phyloP scores from a whole-genome alignment of 2,113 vertebrate genomes.

The Festucalex cinctus region DNA sequence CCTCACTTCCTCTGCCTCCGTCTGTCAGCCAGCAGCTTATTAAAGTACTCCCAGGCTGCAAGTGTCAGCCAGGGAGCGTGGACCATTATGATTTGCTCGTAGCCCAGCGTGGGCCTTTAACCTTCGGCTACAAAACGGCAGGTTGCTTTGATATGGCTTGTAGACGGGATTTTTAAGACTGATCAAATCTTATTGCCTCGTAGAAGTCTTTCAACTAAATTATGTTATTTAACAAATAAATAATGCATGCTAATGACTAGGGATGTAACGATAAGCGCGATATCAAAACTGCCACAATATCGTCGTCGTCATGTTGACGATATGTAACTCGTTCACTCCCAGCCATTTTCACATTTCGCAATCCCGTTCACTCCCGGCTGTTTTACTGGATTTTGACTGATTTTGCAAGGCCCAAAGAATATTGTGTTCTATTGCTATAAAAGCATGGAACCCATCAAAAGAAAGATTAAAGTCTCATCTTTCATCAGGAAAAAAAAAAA shows the following conservation, averaged over 20 bases:
- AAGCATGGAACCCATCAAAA: too few species aligned
- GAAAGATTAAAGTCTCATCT: too few species aligned
- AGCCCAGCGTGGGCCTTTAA: constrained; percentile 34
- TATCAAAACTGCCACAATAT: too few species aligned
- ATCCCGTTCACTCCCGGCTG: too few species aligned
- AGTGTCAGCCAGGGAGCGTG: constrained; percentile 40
- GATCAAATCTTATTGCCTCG: constrained; percentile 45
- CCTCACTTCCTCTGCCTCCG: constrained; percentile 31
- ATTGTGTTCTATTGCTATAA: too few species aligned
- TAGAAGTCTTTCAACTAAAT: constrained; percentile 26
- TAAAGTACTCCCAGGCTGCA: constrained; percentile 44
- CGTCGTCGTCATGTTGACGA: too few species aligned
- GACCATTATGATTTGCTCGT: constrained; percentile 45
- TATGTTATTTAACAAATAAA: background rate
- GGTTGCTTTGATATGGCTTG: constrained; percentile 64
- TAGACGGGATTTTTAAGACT: constrained; percentile 31
- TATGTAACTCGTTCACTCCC: too few species aligned
- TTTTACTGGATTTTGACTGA: too few species aligned
- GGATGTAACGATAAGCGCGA: too few species aligned
- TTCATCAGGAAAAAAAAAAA: too few species aligned
- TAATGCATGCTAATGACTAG: background rate
- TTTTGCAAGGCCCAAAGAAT: too few species aligned
- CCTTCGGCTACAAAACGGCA: constrained; percentile 32
- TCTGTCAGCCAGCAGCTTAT: constrained; percentile 57
- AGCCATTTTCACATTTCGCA: too few species aligned